Base-by-base conservation (phyloP, 1,140 invertebrate genomes). In the Papilio helenus region DNA sequence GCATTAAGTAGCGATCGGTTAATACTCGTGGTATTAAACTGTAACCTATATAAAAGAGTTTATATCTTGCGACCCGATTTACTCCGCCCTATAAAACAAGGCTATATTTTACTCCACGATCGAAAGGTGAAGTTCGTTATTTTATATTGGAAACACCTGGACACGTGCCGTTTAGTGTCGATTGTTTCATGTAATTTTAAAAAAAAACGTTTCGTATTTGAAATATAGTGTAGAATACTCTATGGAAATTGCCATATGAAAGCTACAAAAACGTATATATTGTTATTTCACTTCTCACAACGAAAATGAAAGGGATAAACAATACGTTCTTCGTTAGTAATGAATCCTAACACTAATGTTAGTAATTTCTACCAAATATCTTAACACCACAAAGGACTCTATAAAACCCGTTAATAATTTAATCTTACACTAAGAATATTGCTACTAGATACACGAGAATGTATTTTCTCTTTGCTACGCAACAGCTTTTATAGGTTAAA, bases 11-110 rank as follows among this genome's bases (percentile, higher is more conserved):
- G 46, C 58, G 51, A 76, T 76, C 10, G 68, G 79, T 79, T 74
- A 79, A 61, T 61, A 72, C 49, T 77, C 76, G 55, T 71, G 82
- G 77, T 83, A 79, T 80, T 79, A 80, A 81, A 79, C n/a, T 26
- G 74, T 76, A 55, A 76, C 46, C 49, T 51, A 68, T 76, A 76
- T 58, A 76, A 55, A 61, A 55, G 29, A 58, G 20, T 51, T 29
- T 20, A 55, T 76, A 58, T 76, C 74, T 55, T 76, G 74, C 51
- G 74, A 42, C 74, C 74, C 49, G 26, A 76, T 76, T 76, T 76
- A 34, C 74, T 76, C 26, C 46, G 16, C 16, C 20, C 74, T 76
- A 76, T 76, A 58, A 58, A 76, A 51, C 51, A 16, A 68, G 61
- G 26, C 26, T 29, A 68, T 68, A 68, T 68, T 68, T 68, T 29